phyloP scores from a whole-genome alignment of 2,797 vertebrate species.

The Hoplostethus atlanticus region DNA sequence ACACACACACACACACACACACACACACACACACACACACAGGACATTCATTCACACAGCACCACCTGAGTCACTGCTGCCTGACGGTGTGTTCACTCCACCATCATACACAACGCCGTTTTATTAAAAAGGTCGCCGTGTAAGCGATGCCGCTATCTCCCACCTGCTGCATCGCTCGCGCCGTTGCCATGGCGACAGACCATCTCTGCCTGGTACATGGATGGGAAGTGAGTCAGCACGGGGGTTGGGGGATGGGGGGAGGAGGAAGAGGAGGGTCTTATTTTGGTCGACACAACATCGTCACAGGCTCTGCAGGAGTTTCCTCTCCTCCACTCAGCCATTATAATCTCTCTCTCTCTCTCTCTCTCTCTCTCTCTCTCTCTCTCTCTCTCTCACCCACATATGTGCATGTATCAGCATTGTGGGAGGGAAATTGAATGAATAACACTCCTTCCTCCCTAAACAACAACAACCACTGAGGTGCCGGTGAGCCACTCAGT shows the following conservation, averaged over 20 bases:
- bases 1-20: slow-evolving; percentile 19
- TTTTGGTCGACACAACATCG: slow-evolving; percentile 39
- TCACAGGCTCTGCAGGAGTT: slow-evolving; percentile 56
- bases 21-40: slow-evolving; percentile 6
- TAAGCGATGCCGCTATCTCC: slow-evolving; percentile 16
- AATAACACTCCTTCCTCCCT: too few species aligned
- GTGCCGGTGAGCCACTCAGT: too few species aligned
- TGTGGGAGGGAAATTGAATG: too few species aligned
- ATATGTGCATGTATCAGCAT: too few species aligned
- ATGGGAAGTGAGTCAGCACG: slow-evolving; percentile 74
- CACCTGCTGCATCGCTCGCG: slow-evolving; percentile 61
- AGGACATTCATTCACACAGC: neutral
- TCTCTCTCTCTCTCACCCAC: too few species aligned
- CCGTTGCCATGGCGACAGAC: slow-evolving; percentile 70
- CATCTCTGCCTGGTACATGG: slow-evolving; percentile 36
- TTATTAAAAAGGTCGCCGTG: neutral
- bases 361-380: neutral
- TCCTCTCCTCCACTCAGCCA: slow-evolving; percentile 35
- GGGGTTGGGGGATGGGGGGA: slow-evolving; percentile 39
- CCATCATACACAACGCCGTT: neutral
- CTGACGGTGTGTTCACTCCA: neutral
- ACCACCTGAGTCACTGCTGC: slow-evolving; percentile 13
- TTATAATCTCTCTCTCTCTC: neutral
- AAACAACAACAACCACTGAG: too few species aligned
- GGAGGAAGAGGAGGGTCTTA: slow-evolving; percentile 23